A percentile compares a stretch with the other conserved stretches of the same genome.
Evolutionary conservation across 2,888 invertebrate species (phyloP).

Genomic region (Subacronicta megacephala): DNA sequence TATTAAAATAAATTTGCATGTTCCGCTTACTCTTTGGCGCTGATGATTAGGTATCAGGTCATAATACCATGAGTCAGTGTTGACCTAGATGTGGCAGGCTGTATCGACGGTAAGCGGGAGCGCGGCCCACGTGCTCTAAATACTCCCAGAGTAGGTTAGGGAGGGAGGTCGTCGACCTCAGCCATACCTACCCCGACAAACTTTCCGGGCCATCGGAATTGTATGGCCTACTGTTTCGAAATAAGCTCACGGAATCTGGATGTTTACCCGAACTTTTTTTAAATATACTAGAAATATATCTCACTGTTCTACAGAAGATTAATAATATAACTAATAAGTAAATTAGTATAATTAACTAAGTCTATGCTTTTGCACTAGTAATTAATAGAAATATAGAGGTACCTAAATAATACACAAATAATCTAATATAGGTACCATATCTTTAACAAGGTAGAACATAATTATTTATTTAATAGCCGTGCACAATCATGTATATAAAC

Average conservation of each 20-base stretch:
- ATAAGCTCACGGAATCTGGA: slow-evolving; percentile 37
- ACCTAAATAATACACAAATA: too few relatives aligned
- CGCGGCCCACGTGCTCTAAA: slow-evolving; percentile 84
- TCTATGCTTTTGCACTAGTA: too few relatives aligned
- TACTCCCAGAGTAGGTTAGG: slow-evolving; percentile 85
- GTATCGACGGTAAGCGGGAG: slow-evolving; percentile 77
- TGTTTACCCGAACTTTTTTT: slow-evolving; percentile 39
- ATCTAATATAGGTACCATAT: too few relatives aligned
- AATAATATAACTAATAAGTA: too few relatives aligned
- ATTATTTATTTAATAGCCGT: slow-evolving; percentile 11
- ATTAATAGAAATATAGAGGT: too few relatives aligned
- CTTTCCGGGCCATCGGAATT: slow-evolving; percentile 74
- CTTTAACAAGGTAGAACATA: too few relatives aligned
- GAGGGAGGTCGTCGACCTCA: slow-evolving; percentile 83
- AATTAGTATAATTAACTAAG: too few relatives aligned
- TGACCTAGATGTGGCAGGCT: slow-evolving; percentile 85
- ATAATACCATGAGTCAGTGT: slow-evolving; percentile 78
- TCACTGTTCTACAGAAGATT: too few relatives aligned
- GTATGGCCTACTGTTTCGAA: slow-evolving; percentile 51
- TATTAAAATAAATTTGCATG: slow-evolving; percentile 53
- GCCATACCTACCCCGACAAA: slow-evolving; percentile 70
- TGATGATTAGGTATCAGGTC: slow-evolving; percentile 81
- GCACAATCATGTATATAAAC: slow-evolving; percentile 49
- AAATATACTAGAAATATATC: too few relatives aligned
- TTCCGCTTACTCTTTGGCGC: slow-evolving; percentile 56